Base-by-base conservation (phyloP, 2,113 vertebrate species). In the Datnioides undecimradiatus region DNA sequence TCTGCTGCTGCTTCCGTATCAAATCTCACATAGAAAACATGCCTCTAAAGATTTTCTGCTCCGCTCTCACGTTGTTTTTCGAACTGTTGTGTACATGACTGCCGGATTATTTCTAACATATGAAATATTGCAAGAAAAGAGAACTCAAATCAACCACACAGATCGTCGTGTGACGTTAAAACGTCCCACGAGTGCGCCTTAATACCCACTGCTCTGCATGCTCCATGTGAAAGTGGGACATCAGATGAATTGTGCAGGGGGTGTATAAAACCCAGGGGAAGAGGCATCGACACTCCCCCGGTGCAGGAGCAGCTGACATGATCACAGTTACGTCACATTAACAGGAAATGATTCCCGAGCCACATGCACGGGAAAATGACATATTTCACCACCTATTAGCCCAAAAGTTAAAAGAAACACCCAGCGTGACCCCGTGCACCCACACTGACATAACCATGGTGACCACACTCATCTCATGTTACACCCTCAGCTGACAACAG, bases 211-310 rank as follows among this genome's bases (percentile, higher is more conserved):
- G 29, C 57, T 73, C 58, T 67, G 48, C 27, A 19, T 21, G 65
- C 73, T 45, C 25, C 8, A 67, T 76, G 58, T 64, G 9, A 76
- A 89, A 83, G 69, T 64, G 59, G 66, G 70, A 63, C 76, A 65
- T 85, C 36, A 29, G 43, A 58, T 52, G 63, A 80, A 63, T 59
- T 45, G 40, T 25, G 46, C 82, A 73, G 49, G 43, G 23, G 14
- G 48, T 79, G 64, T 55, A 57, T 48, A 54, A 79, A 59, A 36
- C 73, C 45, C 72, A 10, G 36, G 51, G 54, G 51, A 55, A 4
- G 31, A 59, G 25, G 27, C 73, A 79, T 23, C 23, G 57, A 55
- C 51, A n/a, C n/a, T n/a, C n/a, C n/a, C n/a, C n/a, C n/a, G n/a
- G n/a, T n/a, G n/a, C n/a, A n/a, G n/a, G n/a, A 77, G 80, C 79